A percentile compares a stretch with the other conserved stretches of the same genome.
These are phyloP conservation scores for Rhynchophorus ferrugineus DNA, from an alignment of 1,140 invertebrate genomes.

Conservation along the genomic window DNA sequence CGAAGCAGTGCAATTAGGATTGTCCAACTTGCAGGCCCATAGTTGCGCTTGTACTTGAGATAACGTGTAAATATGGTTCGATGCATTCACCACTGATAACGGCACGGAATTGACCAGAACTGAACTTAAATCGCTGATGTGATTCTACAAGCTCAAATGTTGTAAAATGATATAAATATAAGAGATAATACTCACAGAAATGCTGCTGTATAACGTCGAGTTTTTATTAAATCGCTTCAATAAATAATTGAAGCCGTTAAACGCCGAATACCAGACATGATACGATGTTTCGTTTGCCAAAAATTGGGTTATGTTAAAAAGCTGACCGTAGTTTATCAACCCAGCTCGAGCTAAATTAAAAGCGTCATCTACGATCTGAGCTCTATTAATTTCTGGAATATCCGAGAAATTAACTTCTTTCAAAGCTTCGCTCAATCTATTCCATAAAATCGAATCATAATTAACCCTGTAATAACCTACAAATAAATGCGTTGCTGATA, in stretches of 20 bases:
- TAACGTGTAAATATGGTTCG: slow-evolving; percentile 39
- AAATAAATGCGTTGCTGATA: slow-evolving; percentile 17
- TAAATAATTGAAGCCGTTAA: slow-evolving; percentile 47
- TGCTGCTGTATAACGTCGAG: slow-evolving; percentile 5
- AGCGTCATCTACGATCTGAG: slow-evolving; percentile 73
- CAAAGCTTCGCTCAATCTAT: slow-evolving; percentile 49
- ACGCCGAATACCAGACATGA: slow-evolving; percentile 56
- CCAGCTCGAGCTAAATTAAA: slow-evolving; percentile 51
- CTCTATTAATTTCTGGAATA: slow-evolving; percentile 65
- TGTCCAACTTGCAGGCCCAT: slow-evolving; percentile 47
- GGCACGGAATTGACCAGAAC: slow-evolving; percentile 13
- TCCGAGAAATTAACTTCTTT: slow-evolving; percentile 42
- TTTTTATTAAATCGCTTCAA: slow-evolving; percentile 26
- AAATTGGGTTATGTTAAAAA: slow-evolving; percentile 52
- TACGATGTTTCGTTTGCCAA: slow-evolving; percentile 54
- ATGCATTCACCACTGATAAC: slow-evolving; percentile 10
- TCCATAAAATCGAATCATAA: slow-evolving; percentile 65
- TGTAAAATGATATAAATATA: background rate
- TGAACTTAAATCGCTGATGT: slow-evolving; percentile 11
- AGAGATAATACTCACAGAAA: slow-evolving; percentile 9
- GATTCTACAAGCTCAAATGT: slow-evolving; percentile 13
- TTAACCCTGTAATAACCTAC: slow-evolving; percentile 58
- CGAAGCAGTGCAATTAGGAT: slow-evolving; percentile 40
- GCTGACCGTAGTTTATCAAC: slow-evolving; percentile 41
- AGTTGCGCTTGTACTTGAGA: slow-evolving; percentile 40